Evolutionary conservation across 2,113 vertebrate genomes (phyloP), one percentile per base, ranked within the genome.

Genomic region (Campylomormyrus tamandua): DNA sequence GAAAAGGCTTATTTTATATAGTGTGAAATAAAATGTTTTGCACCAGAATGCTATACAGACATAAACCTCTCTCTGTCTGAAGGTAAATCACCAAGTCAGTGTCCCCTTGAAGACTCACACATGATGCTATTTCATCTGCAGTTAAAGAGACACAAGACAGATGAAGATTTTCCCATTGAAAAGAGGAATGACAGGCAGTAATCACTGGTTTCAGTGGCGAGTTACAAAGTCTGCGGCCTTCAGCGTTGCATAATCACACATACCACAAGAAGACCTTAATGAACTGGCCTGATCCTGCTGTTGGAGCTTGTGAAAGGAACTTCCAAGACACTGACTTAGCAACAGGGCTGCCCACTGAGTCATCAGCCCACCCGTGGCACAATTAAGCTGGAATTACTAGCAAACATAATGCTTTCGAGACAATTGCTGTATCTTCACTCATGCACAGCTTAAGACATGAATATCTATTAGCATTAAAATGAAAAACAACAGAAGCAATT

Each of bases 371-470:
- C 58, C 58, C n/a, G 3, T 27, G 58, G 58, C n/a, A 11, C n/a
- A 66, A 66, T 66, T 66, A 66, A 66, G 58, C 2, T 11, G 58
- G 58, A 66, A 66, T 66, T 66, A 27, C 58, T 10, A 66, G 91
- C 95, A 94, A 83, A n/a, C 58, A 66, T 11, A 21, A 80, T 89
- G 77, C 17, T 84, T 77, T 7, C 5, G 70, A 77, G 70, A 5
- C 13, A 17, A 77, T 35, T 39, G 35, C 58, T 39, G 3, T 39
- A 77, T 35, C 31, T 77, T 17, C 31, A 77, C 31, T 77, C 31
- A 39, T 77, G 13, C 27, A 77, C 31, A 35, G 15, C 66, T 74
- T 13, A 39, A 77, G 53, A 58, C 53, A 24, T 35, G 31, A 35
- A 77, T 77, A 35, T 77, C 31, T 39, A 39, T 31, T 39, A 77